Evolutionary conservation across 1,140 invertebrate species (phyloP).

Genomic region (Pantala flavescens): DNA sequence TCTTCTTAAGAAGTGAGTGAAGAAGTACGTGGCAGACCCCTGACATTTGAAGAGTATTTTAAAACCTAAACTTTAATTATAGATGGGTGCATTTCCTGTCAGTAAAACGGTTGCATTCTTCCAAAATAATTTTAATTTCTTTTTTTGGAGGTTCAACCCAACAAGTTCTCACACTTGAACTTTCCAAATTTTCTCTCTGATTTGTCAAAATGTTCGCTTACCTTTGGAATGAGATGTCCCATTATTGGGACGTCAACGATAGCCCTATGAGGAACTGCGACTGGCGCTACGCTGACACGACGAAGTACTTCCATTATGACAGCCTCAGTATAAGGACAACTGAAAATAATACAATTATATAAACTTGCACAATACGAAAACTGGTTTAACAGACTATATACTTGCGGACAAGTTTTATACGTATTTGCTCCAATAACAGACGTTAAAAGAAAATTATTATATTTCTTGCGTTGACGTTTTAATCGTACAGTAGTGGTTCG

Average conservation of each 20-base stretch:
- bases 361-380: neutral
- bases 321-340: constrained; percentile 70
- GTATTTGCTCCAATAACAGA: neutral
- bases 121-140: too few relatives aligned
- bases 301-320: constrained; percentile 62
- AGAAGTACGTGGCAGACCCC: too few relatives aligned
- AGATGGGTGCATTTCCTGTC: too few relatives aligned
- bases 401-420: neutral
- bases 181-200: too few relatives aligned
- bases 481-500: too few relatives aligned
- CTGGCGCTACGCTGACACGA: constrained; percentile 65
- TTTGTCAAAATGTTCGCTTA: constrained; percentile 27
- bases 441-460: neutral
- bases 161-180: too few relatives aligned
- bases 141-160: too few relatives aligned
- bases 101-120: too few relatives aligned
- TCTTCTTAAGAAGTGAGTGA: too few relatives aligned
- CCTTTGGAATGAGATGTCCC: constrained; percentile 66
- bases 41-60: too few relatives aligned
- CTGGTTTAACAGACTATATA: neutral
- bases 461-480: neutral
- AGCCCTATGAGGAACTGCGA: constrained; percentile 67
- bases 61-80: too few relatives aligned
- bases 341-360: constrained; percentile 32
- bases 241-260: constrained; percentile 54